Evolutionary conservation across 2,888 invertebrate genomes (phyloP), one percentile per base, ranked within the genome.

Genomic region (Pandemis corylana): DNA sequence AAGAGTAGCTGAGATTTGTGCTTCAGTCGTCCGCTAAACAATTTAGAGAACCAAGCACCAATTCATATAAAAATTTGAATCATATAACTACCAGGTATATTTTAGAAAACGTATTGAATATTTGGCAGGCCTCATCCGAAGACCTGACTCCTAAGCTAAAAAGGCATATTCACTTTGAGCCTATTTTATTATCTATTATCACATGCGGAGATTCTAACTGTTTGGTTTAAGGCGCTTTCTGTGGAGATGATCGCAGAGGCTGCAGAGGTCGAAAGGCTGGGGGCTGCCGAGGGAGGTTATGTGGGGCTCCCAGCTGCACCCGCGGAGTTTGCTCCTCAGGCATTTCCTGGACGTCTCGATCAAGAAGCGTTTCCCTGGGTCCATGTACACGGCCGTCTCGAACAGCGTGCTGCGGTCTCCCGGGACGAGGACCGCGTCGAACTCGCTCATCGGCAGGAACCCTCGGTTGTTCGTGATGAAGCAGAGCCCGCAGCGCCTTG

Each of bases 401-500:
- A 78, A 76, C 15, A 87, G 70, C 13, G 82, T 56, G 42, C 70
- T 80, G 12, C 76, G 75, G 4, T 84, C 81, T 2, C 85, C 86
- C 42, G 80, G 73, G 0, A 86, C 78, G 0, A 91, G 76, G 0
- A 91, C 77, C 0, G 90, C 91, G 63, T 91, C 90, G 77, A 84
- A 91, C 74, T 88, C 87, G 68, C 81, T 81, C 76, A 87, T 77
- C 9, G 90, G 90, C 9, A 90, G 75, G 70, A 91, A 88, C 0
- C 89, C 90, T 68, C 78, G 84, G 77, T 91, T 90, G 75, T 90
- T 90, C 0, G 91, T 90, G 46, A 91, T 77, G 77, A 88, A 89
- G 74, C 91, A 91, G 3, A 65, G 76, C 0, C 86, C 88, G 77
- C 91, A 90, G 10, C 79, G 78, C 4, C 85, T 75, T 3, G 78